Evolutionary conservation across 1,140 invertebrate species (phyloP).

Genomic region (Andrena cerasifolii): DNA sequence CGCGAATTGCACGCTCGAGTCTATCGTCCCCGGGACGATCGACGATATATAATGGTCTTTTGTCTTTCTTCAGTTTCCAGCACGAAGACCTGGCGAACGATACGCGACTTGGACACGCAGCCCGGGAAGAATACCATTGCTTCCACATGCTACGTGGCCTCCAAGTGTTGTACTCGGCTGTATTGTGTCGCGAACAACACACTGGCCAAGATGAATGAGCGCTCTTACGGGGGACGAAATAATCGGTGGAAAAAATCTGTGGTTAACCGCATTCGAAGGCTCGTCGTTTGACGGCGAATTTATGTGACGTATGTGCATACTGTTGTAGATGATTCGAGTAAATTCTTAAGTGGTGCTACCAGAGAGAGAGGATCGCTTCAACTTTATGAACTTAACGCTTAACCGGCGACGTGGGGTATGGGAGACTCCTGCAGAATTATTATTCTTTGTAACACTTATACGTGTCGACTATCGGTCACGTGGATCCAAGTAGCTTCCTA

Average conservation of each 20-base stretch:
- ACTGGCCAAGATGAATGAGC: not conserved
- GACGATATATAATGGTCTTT: conserved; percentile 43
- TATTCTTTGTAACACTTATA: no score
- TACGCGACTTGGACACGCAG: not conserved
- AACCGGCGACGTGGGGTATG: no score
- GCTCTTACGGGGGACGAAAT: not conserved
- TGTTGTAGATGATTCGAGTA: no score
- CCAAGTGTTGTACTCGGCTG: not conserved
- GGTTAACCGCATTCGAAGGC: not conserved
- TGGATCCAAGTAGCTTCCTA: no score
- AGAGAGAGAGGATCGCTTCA: no score
- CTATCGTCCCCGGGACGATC: conserved; percentile 43
- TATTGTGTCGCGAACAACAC: conserved; percentile 6
- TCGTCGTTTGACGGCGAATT: not conserved
- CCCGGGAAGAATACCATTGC: not conserved
- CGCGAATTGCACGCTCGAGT: conserved; percentile 35
- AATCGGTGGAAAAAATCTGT: not conserved
- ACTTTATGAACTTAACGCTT: no score
- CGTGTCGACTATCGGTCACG: no score
- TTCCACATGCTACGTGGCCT: not conserved
- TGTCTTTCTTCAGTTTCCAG: conserved; percentile 37
- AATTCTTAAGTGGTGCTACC: no score
- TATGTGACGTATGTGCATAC: no score
- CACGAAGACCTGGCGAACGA: conserved; percentile 25
- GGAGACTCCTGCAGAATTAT: no score